Evolutionary conservation across 2,888 invertebrate species (phyloP).

Genomic region (Hoplodrina ambigua): DNA sequence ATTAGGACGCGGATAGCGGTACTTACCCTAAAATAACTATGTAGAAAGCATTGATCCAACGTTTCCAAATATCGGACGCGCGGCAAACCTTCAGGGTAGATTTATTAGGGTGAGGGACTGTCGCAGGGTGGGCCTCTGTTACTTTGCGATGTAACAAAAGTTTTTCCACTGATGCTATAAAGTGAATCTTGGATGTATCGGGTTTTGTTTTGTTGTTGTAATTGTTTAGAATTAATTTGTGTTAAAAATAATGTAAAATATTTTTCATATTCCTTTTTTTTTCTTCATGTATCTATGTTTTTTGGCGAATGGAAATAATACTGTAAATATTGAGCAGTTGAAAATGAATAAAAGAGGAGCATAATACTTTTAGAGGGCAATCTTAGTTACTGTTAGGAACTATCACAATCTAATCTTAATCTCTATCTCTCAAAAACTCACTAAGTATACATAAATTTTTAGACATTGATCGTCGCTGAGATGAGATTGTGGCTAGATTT

Average conservation of each 20-base stretch:
- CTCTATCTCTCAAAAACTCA: no score
- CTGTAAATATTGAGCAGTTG: no score
- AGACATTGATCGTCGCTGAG: no score
- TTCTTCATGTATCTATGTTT: no score
- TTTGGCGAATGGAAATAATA: no score
- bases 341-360: no score
- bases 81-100: constrained; percentile 74
- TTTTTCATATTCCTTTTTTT: neutral
- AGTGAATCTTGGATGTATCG: constrained; percentile 46
- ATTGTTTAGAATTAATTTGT: constrained; percentile 8
- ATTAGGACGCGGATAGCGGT: constrained; percentile 59
- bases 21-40: constrained; percentile 69
- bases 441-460: no score
- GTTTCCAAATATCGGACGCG: constrained; percentile 74
- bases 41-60: constrained; percentile 71
- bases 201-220: constrained; percentile 34
- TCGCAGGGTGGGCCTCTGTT: constrained; percentile 57
- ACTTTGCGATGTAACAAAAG: constrained; percentile 55
- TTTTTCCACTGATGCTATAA: constrained; percentile 59
- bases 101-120: constrained; percentile 76
- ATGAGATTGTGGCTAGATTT: no score
- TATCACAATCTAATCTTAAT: no score
- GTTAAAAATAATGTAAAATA: neutral
- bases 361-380: no score
- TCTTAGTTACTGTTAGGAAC: no score